Percentiles rank a stretch among this genome's conserved stretches.
phyloP scores from a whole-genome alignment of 1,140 invertebrate species.

The Nebria ingens region DNA sequence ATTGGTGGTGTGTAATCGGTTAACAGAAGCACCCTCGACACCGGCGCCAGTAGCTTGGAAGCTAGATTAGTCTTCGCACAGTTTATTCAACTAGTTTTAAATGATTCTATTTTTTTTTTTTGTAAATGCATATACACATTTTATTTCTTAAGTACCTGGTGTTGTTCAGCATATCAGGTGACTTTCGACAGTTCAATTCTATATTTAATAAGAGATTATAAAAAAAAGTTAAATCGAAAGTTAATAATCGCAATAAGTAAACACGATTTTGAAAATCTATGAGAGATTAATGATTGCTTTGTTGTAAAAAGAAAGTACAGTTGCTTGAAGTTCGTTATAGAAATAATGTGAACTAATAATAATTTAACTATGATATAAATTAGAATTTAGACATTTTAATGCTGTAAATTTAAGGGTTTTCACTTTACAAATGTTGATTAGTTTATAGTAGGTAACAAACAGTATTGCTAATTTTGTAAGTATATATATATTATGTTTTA shows the following conservation, averaged over 20 bases:
- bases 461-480: too few species aligned
- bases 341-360: not conserved
- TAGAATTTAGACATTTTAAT: too few species aligned
- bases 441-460: not conserved
- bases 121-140: not conserved
- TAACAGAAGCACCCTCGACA: conserved; percentile 26
- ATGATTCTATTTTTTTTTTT: not conserved
- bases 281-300: not conserved
- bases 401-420: not conserved
- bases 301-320: conserved; percentile 5
- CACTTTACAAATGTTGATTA: not conserved
- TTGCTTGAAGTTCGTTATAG: not conserved
- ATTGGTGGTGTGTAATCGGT: conserved; percentile 55
- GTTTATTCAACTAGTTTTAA: not conserved
- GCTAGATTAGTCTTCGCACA: not conserved
- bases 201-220: not conserved
- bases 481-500: too few species aligned
- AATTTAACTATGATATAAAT: too few species aligned
- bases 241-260: not conserved
- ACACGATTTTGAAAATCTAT: not conserved
- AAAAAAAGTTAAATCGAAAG: not conserved
- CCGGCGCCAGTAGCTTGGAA: not conserved
- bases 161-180: not conserved
- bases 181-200: not conserved
- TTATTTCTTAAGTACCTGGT: conserved; percentile 4